These are phyloP conservation scores for Microchirus variegatus DNA, from an alignment of 2,797 vertebrate species.

Conservation along the genomic window DNA sequence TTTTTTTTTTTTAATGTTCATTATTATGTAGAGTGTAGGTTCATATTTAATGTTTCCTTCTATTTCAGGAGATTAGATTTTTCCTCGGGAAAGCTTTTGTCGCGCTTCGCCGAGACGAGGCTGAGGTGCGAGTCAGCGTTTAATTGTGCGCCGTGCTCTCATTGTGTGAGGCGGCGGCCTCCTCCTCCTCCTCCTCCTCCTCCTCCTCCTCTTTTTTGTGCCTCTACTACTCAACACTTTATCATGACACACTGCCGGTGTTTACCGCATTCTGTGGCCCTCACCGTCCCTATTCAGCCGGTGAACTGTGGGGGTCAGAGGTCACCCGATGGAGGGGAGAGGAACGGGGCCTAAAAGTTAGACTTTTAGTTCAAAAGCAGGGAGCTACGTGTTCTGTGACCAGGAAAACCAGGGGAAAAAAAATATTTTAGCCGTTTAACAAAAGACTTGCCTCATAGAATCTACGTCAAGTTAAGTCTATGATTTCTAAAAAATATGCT, in stretches of 20 bases:
- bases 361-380: too few relatives aligned
- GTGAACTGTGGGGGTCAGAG: slow-evolving; percentile 64
- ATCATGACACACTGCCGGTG: slow-evolving; percentile 81
- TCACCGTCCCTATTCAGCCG: slow-evolving; percentile 81
- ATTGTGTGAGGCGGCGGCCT: slow-evolving; percentile 35
- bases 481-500: too few relatives aligned
- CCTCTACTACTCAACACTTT: slow-evolving; percentile 75
- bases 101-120: slow-evolving; percentile 1
- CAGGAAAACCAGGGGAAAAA: too few relatives aligned
- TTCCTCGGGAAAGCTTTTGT: not conserved
- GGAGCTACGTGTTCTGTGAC: too few relatives aligned
- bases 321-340: slow-evolving; percentile 17
- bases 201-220: slow-evolving; percentile 38
- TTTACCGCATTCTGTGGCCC: slow-evolving; percentile 85
- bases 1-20: not conserved
- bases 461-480: too few relatives aligned
- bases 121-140: slow-evolving; percentile 27
- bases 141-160: slow-evolving; percentile 14
- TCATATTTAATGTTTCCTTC: slow-evolving; percentile 15
- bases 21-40: not conserved
- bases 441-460: too few relatives aligned
- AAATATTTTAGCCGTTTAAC: too few relatives aligned
- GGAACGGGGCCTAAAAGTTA: too few relatives aligned
- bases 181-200: slow-evolving; percentile 28
- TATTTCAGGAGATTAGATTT: not conserved